Percentiles rank a stretch among this genome's conserved stretches.
These are phyloP conservation scores for Parnassius orleans DNA, from an alignment of 2,888 invertebrate genomes.

Conservation along the genomic window DNA sequence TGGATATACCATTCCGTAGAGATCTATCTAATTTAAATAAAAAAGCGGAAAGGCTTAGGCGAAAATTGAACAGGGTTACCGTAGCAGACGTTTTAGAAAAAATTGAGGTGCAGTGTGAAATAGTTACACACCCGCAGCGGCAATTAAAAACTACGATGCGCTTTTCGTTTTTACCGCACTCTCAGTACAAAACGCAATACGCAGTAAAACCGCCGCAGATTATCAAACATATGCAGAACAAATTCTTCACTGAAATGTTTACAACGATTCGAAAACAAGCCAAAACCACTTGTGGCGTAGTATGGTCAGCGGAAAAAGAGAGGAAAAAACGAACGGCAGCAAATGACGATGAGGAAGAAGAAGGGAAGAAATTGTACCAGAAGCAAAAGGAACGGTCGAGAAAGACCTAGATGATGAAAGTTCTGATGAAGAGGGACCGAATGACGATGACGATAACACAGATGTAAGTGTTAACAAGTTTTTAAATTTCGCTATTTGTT, in stretches of 20 bases:
- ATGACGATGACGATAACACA: constrained; percentile 55
- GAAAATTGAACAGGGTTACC: constrained; percentile 88
- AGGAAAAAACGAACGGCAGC: constrained; percentile 48
- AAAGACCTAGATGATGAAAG: constrained; percentile 85
- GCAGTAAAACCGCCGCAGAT: constrained; percentile 85
- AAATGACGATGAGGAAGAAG: constrained; percentile 66
- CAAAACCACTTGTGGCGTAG: constrained; percentile 73
- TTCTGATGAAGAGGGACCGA: constrained; percentile 79
- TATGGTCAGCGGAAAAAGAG: constrained; percentile 75
- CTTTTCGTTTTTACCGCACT: constrained; percentile 87
- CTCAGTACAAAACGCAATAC: constrained; percentile 87
- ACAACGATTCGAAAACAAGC: constrained; percentile 80
- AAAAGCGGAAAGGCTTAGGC: constrained; percentile 85
- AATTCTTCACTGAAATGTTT: constrained; percentile 86
- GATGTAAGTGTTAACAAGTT: constrained; percentile 47
- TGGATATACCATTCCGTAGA: constrained; percentile 92
- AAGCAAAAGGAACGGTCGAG: constrained; percentile 59
- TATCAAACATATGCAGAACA: constrained; percentile 86
- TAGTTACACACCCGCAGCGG: constrained; percentile 79
- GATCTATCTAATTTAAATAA: constrained; percentile 66
- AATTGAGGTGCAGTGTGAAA: constrained; percentile 81
- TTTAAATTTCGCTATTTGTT: background rate
- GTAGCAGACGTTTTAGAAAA: constrained; percentile 89
- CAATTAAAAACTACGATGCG: constrained; percentile 84
- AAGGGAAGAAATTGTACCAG: constrained; percentile 34